phyloP scores from a whole-genome alignment of 2,888 invertebrate genomes.

The Drosophila monieri region DNA sequence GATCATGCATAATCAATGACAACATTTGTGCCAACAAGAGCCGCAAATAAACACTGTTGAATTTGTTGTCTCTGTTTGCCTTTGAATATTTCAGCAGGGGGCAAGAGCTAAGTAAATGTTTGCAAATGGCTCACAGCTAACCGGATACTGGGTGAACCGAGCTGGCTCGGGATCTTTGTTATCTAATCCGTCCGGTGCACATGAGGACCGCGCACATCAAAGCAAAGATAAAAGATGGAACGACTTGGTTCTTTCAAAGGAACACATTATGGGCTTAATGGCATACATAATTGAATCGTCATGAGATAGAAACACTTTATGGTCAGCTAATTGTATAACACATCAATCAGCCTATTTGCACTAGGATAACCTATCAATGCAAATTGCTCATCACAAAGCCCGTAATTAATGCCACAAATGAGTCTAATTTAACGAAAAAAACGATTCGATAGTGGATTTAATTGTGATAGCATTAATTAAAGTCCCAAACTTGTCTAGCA shows the following conservation, averaged over 20 bases:
- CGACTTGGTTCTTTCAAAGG: constrained; percentile 11
- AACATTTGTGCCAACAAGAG: constrained; percentile 47
- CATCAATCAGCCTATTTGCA: constrained; percentile 18
- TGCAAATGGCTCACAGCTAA: constrained; percentile 40
- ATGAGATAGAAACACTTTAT: background rate
- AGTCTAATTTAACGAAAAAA: constrained; percentile 37
- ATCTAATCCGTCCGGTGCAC: constrained; percentile 37
- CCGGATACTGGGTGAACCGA: constrained; percentile 35
- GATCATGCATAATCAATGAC: constrained; percentile 48
- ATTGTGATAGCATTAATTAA: constrained; percentile 53
- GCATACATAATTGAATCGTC: too few species aligned
- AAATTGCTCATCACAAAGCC: constrained; percentile 11
- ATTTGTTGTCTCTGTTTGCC: constrained; percentile 43
- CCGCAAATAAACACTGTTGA: constrained; percentile 44
- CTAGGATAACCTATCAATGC: constrained; percentile 9
- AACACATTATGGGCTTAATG: background rate
- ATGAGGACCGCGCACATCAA: constrained; percentile 27
- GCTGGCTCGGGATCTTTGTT: constrained; percentile 35
- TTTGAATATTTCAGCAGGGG: constrained; percentile 44
- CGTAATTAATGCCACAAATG: constrained; percentile 52
- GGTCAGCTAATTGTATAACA: background rate
- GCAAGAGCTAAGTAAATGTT: constrained; percentile 45
- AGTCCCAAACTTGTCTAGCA: constrained; percentile 22
- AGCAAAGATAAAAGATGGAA: constrained; percentile 1
- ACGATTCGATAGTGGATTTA: constrained; percentile 38